Evolutionary conservation across 2,888 invertebrate genomes (phyloP).

Genomic region (Thysanoteuthis rhombus): DNA sequence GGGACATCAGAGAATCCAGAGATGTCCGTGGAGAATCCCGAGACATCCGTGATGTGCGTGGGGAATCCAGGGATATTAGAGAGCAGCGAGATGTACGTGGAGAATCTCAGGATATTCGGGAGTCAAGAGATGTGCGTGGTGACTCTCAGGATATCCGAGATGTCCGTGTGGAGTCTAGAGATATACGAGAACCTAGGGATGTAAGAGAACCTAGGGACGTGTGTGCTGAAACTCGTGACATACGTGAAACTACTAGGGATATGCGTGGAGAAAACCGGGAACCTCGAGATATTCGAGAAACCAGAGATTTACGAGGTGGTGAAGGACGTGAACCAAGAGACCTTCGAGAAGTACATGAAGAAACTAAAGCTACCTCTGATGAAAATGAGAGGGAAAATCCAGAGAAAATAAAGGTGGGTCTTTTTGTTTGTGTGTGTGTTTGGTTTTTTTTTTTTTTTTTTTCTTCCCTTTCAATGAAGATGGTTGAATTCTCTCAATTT

Average conservation of each 20-base stretch:
- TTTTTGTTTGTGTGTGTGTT: no score
- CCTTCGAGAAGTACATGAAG: conserved; percentile 13
- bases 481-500: no score
- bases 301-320: conserved; percentile 24
- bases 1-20: not conserved
- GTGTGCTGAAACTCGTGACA: conserved; percentile 14
- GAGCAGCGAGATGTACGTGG: not conserved
- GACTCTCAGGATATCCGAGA: conserved; percentile 25
- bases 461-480: not conserved
- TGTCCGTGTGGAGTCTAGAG: conserved; percentile 25
- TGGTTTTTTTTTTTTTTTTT: not conserved
- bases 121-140: conserved; percentile 24
- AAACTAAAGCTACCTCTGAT: conserved; percentile 22
- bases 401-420: conserved; percentile 26
- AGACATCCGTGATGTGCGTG: not conserved
- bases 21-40: not conserved
- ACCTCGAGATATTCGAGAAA: conserved; percentile 20
- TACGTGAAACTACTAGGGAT: conserved; percentile 24
- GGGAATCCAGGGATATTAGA: not conserved
- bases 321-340: conserved; percentile 20
- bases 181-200: conserved; percentile 18
- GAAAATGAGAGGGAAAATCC: conserved; percentile 32
- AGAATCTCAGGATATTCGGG: conserved; percentile 16
- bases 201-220: no score
- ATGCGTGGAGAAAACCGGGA: conserved; percentile 22